Evolutionary conservation across 2,797 vertebrate species (phyloP).

Genomic region (Sebastes ruberrimus): DNA sequence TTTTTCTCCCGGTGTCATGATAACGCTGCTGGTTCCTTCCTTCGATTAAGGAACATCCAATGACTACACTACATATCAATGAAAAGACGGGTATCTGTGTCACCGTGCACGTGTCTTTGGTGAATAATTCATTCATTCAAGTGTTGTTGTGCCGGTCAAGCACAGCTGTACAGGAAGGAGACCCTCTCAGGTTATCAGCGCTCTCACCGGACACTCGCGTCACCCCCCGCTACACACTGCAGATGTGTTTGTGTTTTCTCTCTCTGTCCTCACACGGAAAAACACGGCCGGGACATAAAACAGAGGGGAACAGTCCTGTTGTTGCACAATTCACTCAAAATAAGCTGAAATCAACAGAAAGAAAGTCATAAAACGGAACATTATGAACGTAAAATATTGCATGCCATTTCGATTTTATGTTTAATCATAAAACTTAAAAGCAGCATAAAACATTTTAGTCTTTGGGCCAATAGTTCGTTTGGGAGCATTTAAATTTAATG

Average conservation of each 20-base stretch:
- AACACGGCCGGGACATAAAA: background rate
- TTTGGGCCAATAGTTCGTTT: background rate
- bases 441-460: background rate
- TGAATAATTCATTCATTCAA: conserved; percentile 65
- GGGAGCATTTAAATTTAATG: background rate
- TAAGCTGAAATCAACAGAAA: background rate
- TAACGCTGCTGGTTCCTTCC: conserved; percentile 66
- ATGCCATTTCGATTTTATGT: background rate
- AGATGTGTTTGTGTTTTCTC: conserved; percentile 51
- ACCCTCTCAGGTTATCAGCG: conserved; percentile 72
- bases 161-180: conserved; percentile 83
- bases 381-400: background rate
- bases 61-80: conserved; percentile 36
- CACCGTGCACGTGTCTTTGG: conserved; percentile 29
- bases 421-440: background rate
- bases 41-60: conserved; percentile 27
- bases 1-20: conserved; percentile 63
- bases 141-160: conserved; percentile 66
- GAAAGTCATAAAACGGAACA: background rate
- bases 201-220: conserved; percentile 68
- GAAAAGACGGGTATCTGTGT: conserved; percentile 40
- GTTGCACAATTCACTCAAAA: conserved; percentile 23
- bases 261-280: conserved; percentile 16
- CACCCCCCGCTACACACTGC: conserved; percentile 53
- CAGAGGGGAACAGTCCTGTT: background rate